phyloP scores from a whole-genome alignment of 2,113 vertebrate species.

The Cyanocitta stelleri region DNA sequence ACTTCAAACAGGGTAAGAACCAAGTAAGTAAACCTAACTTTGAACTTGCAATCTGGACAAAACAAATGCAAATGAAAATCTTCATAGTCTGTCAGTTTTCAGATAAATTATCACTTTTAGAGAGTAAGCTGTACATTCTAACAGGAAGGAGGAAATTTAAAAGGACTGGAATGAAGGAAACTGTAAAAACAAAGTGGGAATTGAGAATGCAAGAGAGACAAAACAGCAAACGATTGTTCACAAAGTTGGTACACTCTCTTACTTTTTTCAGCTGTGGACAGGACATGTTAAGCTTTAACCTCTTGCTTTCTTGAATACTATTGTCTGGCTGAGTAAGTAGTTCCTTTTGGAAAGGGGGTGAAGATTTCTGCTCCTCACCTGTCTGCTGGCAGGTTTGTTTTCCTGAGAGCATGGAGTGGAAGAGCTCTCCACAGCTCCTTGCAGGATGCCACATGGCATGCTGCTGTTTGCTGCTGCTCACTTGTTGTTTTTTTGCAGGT shows the following conservation, averaged over 20 bases:
- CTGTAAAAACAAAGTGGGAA: constrained; percentile 51
- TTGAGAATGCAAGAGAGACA: constrained; percentile 23
- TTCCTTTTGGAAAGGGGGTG: not conserved
- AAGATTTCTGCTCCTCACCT: constrained; percentile 11
- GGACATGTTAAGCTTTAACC: constrained; percentile 30
- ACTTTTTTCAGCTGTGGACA: constrained; percentile 26
- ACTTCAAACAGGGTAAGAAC: constrained; percentile 65
- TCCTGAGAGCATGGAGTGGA: not conserved
- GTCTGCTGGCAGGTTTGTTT: not conserved
- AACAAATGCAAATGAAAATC: constrained; percentile 17
- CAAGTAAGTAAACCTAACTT: constrained; percentile 75
- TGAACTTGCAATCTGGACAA: constrained; percentile 57
- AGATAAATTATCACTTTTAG: constrained; percentile 15
- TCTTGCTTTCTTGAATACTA: not conserved
- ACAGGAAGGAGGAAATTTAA: constrained; percentile 65
- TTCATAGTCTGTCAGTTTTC: constrained; percentile 31
- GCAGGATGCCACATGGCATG: not conserved
- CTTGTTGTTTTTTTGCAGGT: not conserved
- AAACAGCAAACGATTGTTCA: constrained; percentile 17
- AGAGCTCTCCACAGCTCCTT: not conserved
- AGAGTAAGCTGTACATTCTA: constrained; percentile 36
- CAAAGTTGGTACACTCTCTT: constrained; percentile 31
- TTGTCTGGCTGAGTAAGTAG: not conserved
- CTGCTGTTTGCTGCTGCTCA: not conserved
- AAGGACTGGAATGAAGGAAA: constrained; percentile 52